phyloP scores from a whole-genome alignment of 64 coral and sea anemone species.

The Catalaphyllia jardinei region DNA sequence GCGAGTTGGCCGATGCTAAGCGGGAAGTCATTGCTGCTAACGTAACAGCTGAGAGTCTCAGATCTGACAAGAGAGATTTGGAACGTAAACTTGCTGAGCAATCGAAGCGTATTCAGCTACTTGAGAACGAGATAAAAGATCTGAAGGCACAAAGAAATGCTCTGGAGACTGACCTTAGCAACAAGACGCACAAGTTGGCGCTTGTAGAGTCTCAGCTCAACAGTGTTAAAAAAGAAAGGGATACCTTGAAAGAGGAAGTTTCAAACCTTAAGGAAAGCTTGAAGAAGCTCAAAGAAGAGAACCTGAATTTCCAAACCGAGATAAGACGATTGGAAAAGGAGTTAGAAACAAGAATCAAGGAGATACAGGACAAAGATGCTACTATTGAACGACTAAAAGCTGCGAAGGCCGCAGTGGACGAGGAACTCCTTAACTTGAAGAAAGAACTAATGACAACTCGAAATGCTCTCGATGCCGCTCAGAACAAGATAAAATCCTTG shows the following conservation, averaged over 20 bases:
- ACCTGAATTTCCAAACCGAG: conserved; percentile 53
- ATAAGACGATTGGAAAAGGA: conserved; percentile 59
- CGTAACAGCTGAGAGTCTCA: conserved; percentile 53
- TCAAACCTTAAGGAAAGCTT: conserved; percentile 50
- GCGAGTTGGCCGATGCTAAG: conserved; percentile 69
- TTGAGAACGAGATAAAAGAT: conserved; percentile 81
- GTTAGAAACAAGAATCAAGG: conserved; percentile 66
- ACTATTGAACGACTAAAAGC: conserved; percentile 65
- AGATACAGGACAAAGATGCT: conserved; percentile 66
- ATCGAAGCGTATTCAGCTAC: conserved; percentile 39
- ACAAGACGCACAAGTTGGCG: conserved; percentile 81
- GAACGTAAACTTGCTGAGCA: conserved; percentile 75
- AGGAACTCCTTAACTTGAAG: conserved; percentile 72
- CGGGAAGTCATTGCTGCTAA: conserved; percentile 71
- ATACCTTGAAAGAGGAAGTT: conserved; percentile 69
- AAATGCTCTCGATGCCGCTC: conserved; percentile 71
- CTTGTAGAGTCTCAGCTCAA: conserved; percentile 76
- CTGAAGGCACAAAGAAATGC: conserved; percentile 85
- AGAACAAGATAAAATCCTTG: conserved; percentile 75
- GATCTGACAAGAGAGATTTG: conserved; percentile 73
- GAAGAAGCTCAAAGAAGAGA: conserved; percentile 84
- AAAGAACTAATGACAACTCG: conserved; percentile 88
- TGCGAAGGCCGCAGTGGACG: conserved; percentile 68
- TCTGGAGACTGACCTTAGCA: conserved; percentile 82
- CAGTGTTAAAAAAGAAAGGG: conserved; percentile 74